Base-by-base conservation (phyloP, 2,888 invertebrate species). In the Nomada fucata region DNA sequence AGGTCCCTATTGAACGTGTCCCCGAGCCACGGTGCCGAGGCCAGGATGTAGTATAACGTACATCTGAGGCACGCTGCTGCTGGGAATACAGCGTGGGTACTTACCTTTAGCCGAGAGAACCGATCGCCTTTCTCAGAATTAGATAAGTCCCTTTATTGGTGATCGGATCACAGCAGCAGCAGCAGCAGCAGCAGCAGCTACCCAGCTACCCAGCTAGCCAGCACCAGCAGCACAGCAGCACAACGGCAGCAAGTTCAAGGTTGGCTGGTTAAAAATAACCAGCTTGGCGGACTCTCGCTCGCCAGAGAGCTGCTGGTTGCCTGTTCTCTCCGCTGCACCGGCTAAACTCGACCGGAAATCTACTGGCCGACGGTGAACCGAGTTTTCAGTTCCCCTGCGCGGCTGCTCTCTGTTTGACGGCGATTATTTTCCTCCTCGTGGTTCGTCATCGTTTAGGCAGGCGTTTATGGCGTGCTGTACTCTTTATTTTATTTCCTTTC, bases 121-220 rank as follows among this genome's bases (percentile, higher is more conserved):
- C 90, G 88, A 91, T 91, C 89, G 89, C 87, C 89, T 88, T 91
- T 91, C 91, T 91, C 86, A 87, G 91, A 91, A 92, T 91, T 90
- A 90, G 90, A 91, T 91, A 91, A 91, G 89, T 90, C 89, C 88
- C 87, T 91, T 90, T 91, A 90, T 90, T 91, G 90, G 90, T 89
- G 91, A 91, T 91, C 90, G 91, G 89, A 91, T 91, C 90, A 88
- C 88, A 86, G 89, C 84, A 81, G 87, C 80, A 86, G 86, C 86
- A 82, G 85, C 82, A 79, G 23, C 23, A 23, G 23, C 23, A 26
- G 26, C 26, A 26, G 70, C 76, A 68, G 71, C n/a, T n/a, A n/a
- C n/a, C n/a, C 71, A 67, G 81, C 36, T 29, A 29, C 29, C 29
- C 29, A 29, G 29, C 29, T 29, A 29, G 29, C 29, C 81, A 80